phyloP scores from a whole-genome alignment of 1,140 invertebrate genomes.

The Lepidurus couesii region DNA sequence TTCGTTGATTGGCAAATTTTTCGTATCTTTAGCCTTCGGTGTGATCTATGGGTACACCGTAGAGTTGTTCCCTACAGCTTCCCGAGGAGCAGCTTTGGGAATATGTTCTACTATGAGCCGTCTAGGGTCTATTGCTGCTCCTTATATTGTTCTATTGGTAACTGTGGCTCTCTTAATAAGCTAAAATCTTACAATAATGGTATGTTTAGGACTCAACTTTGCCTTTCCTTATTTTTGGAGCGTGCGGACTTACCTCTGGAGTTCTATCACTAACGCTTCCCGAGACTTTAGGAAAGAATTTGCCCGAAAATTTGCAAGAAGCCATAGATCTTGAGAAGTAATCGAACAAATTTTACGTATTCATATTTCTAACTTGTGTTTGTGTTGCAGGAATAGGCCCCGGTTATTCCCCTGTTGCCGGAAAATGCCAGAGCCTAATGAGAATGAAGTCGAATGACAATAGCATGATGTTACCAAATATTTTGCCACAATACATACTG shows the following conservation, averaged over 20 bases:
- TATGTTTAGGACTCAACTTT: neutral
- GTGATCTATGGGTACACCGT: conserved; percentile 41
- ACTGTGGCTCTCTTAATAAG: neutral
- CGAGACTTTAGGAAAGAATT: conserved; percentile 39
- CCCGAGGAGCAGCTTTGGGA: conserved; percentile 30
- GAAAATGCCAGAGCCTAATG: neutral
- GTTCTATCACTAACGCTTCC: conserved; percentile 37
- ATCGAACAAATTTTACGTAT: neutral
- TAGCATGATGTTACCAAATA: neutral
- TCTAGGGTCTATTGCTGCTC: conserved; percentile 32
- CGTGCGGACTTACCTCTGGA: conserved; percentile 36
- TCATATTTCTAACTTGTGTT: neutral
- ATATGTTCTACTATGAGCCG: conserved; percentile 30
- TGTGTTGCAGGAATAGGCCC: neutral
- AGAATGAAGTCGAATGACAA: neutral
- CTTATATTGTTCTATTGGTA: conserved; percentile 31
- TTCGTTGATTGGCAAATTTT: conserved; percentile 47
- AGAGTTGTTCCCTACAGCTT: conserved; percentile 35
- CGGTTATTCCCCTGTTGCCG: neutral
- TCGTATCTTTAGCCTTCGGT: conserved; percentile 45
- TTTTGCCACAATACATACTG: neutral
- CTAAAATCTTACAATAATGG: neutral
- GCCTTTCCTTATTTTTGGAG: conserved; percentile 36
- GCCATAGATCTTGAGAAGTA: conserved; percentile 36
- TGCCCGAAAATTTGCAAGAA: conserved; percentile 41